Base-by-base conservation (phyloP, 2,113 vertebrate genomes). In the Pantherophis guttatus region DNA sequence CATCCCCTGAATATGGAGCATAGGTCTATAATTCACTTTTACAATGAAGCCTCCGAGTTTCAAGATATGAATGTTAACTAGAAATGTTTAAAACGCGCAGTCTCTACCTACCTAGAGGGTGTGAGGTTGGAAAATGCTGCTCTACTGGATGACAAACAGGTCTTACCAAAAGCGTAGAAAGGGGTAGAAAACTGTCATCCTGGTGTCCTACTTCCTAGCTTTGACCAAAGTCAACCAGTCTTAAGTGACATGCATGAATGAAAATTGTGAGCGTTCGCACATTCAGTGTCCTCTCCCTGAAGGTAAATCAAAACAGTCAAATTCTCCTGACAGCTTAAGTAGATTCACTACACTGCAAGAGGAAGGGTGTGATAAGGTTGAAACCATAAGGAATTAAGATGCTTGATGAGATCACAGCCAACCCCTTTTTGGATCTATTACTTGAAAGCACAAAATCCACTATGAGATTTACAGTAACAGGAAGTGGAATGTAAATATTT, bases 251-350 rank as follows among this genome's bases (percentile, higher is more conserved):
- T 33, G 26, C 33, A 44, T 70, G 53, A 93, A 8, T 12, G 29
- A 52, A 54, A 93, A 44, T 23, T 21, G 13, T 86, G 57, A 93
- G 48, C 70, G 65, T 89, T n/a, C 59, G 88, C 54, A 86, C 33
- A 65, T n/a, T 85, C 44, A 59, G 62, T 48, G 26, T 86, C 3
- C 81, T 53, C 39, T 15, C 90, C 39, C 50, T 8, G 65, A 81
- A 94, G 87, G 87, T 89, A 94, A 94, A 89, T 21, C 91, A 89
- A 93, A 89, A 50, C 87, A 62, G 59, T 13, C 44, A 81, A 23
- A 13, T n/a, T 50, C 17, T 89, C 44, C 90, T 55, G 50, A 85
- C 54, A 88, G 48, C 23, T 62, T 33, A 19, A 53, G 1, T 9
- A 33, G 21, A 94, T 91, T 23, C 39, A 70, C 85, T n/a, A 24